Evolutionary conservation across 2,113 vertebrate genomes (phyloP), one percentile per base, ranked within the genome.

Genomic region (Polypterus bichir): DNA sequence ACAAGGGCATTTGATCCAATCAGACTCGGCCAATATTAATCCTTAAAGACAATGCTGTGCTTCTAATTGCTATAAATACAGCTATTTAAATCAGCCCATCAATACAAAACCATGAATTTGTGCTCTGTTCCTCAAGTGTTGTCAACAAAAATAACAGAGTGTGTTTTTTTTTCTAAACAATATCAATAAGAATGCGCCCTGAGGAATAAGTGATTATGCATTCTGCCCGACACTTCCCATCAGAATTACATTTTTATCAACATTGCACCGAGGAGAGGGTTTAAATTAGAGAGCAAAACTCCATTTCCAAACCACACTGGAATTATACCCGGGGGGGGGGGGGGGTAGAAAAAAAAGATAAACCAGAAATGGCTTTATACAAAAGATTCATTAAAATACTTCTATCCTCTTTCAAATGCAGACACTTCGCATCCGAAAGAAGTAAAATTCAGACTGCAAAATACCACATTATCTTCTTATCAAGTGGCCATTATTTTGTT

Each of bases 321-420:
- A 69, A 69, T 74, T 66, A 64, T 59, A 67, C 61, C 64, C 58
- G 68, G 44, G 47, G 63, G 49, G 47, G 60, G 65, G 58, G 63
- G 48, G 69, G 64, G 11, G n/a, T 10, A 44, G 62, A 61, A 45
- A 57, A 57, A 57, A 66, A 75, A 74, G 68, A 68, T 68, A 69
- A 71, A 81, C 69, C 72, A 73, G 68, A 78, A 79, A 76, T 79
- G 65, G 71, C 66, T 68, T 63, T 62, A 74, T 68, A 80, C 71
- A 74, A 75, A 66, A 58, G 62, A 65, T 72, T 68, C 58, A 69
- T 76, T 79, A 74, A 72, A 67, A 78, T 62, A 71, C 63, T 63
- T 69, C 58, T 65, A 57, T 59, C 62, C 46, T 47, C 67, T 73
- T 69, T 72, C 64, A 69, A 65, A 74, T 62, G 65, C 6, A 6